A percentile compares a stretch with the other conserved stretches of the same genome.
Conservation (phyloP, 2,113 vertebrate genomes). For the Aphyosemion australe region DNA sequence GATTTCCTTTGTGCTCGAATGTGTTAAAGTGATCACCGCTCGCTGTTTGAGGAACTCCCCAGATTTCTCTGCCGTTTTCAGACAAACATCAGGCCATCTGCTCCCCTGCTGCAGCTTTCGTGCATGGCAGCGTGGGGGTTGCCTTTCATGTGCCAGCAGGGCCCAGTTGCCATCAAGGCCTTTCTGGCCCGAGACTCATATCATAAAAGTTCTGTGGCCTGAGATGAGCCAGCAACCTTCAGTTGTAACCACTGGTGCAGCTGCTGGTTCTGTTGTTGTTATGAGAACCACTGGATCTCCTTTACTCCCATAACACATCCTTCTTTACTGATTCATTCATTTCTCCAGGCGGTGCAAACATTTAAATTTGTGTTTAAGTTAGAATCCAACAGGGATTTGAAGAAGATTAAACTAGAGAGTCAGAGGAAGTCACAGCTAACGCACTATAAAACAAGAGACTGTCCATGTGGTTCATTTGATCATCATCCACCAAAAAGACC, state of each 20-base stretch:
- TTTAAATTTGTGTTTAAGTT: slow-evolving; percentile 10
- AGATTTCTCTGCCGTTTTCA: slow-evolving; percentile 24
- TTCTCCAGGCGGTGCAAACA: slow-evolving; percentile 28
- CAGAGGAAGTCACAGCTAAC: slow-evolving; percentile 73
- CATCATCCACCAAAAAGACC: slow-evolving; percentile 66
- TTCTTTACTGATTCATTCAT: slow-evolving; percentile 11
- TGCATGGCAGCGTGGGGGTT: slow-evolving; percentile 48
- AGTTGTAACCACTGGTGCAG: slow-evolving; percentile 25
- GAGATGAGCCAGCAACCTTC: slow-evolving; percentile 57
- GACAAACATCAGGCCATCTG: slow-evolving; percentile 58
- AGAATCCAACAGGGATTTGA: slow-evolving; percentile 27
- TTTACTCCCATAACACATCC: not conserved
- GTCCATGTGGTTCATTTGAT: slow-evolving; percentile 72
- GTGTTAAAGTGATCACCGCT: slow-evolving; percentile 37
- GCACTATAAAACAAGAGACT: slow-evolving; percentile 67
- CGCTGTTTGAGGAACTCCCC: slow-evolving; percentile 32
- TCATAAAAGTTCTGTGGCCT: slow-evolving; percentile 44
- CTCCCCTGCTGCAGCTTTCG: slow-evolving; percentile 56
- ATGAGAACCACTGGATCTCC: slow-evolving; percentile 32
- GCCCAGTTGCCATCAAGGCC: not conserved
- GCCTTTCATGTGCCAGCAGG: slow-evolving; percentile 49
- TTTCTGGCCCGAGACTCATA: slow-evolving; percentile 33
- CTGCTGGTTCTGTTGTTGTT: slow-evolving; percentile 49
- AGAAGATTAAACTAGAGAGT: slow-evolving; percentile 44
- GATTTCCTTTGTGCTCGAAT: slow-evolving; percentile 30